These are phyloP conservation scores for Typhlichthys eigenmanni DNA, from an alignment of 2,797 vertebrate genomes.

Conservation along the genomic window DNA sequence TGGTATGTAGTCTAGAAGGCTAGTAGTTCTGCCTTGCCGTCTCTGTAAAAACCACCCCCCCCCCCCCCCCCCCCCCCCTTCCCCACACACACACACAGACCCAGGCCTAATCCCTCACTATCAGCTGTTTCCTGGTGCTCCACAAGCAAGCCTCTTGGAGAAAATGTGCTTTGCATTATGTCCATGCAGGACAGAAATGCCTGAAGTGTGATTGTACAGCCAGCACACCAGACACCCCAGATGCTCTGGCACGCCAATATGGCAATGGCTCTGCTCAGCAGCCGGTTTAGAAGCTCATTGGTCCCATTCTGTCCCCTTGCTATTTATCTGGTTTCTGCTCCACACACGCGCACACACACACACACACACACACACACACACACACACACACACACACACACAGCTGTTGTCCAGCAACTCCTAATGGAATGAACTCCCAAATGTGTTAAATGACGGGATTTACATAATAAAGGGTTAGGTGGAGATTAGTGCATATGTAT, in stretches of 20 bases:
- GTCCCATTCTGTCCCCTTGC: slow-evolving; percentile 41
- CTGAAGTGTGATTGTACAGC: slow-evolving; percentile 44
- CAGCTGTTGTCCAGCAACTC: slow-evolving; percentile 40
- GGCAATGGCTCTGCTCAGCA: slow-evolving; percentile 12
- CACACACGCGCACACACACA: slow-evolving; percentile 30
- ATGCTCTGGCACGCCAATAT: slow-evolving; percentile 17
- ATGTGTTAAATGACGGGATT: too few relatives aligned
- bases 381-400: slow-evolving; percentile 13
- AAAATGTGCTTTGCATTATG: slow-evolving; percentile 78
- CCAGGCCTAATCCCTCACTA: slow-evolving; percentile 70
- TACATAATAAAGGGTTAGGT: background rate
- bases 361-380: slow-evolving; percentile 35
- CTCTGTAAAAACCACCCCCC: slow-evolving; percentile 24
- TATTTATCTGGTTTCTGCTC: slow-evolving; percentile 34
- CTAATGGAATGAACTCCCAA: background rate
- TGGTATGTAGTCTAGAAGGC: slow-evolving; percentile 60
- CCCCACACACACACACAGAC: slow-evolving; percentile 1
- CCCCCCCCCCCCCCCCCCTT: too few relatives aligned
- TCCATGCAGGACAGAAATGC: slow-evolving; percentile 67
- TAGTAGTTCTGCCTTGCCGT: slow-evolving; percentile 18
- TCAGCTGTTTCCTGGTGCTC: slow-evolving; percentile 74
- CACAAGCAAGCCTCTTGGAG: slow-evolving; percentile 63
- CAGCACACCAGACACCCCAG: slow-evolving; percentile 26
- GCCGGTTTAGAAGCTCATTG: slow-evolving; percentile 43
- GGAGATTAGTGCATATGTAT: background rate